Evolutionary conservation across 2,113 vertebrate genomes (phyloP), one percentile per base, ranked within the genome.

Genomic region (Podarcis raffonei): DNA sequence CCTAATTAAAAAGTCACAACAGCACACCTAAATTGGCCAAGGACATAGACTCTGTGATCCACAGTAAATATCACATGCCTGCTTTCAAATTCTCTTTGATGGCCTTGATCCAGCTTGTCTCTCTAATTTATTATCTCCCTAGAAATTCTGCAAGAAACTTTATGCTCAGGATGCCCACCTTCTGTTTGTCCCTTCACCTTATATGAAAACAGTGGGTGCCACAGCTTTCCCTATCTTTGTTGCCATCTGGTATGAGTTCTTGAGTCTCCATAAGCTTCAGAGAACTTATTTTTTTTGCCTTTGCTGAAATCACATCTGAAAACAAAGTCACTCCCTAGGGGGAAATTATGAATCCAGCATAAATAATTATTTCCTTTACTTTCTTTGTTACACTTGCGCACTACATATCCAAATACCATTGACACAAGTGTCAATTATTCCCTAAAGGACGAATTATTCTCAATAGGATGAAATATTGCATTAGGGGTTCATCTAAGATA

Each of bases 181-280:
- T 35, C 87, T 88, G 85, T 9, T 89, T 1, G 74, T 91, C 83
- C 89, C 81, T 91, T 27, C 6, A 62, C 79, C 76, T 22, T 1
- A 2, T 1, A 4, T 27, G 92, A 84, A 75, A 75, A 69, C 86
- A 75, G 83, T 91, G 84, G 77, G 88, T 93, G 88, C 79, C 90
- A 85, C 66, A 81, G 59, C 89, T 89, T 71, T 88, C 87, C 91
- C 89, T 18, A 0, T 30, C 3, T 89, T 85, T 93, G 65, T 35
- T 83, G 74, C 93, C 92, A 89, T 91, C 95, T 94, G 93, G 16
- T 81, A 87, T 1, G 39, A 0, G 2, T 27, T 82, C 0, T 3
- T 11, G 3, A 71, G 1, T 12, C 86, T 66, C 66, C 77, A 77
- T 59, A 1, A 39, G 65, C 13, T 0, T 62, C 23, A 85, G 5